Conservation (phyloP, 35 echinoderm and acorn worm genomes). For the Patiria miniata region DNA sequence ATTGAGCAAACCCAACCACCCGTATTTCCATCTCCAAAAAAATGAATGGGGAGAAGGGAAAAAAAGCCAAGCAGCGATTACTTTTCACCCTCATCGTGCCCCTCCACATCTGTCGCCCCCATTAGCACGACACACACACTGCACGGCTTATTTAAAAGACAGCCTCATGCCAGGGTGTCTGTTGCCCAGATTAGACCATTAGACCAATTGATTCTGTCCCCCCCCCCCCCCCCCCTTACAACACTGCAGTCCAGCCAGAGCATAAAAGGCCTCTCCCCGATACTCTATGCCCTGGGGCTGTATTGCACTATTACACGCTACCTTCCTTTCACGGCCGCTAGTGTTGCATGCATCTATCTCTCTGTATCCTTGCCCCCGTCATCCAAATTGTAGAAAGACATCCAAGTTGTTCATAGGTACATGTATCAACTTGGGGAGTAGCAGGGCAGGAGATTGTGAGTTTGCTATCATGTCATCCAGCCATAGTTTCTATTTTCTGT, state of each 20-base stretch:
- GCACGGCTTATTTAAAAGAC: slow-evolving; percentile 6
- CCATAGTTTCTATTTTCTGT: no score
- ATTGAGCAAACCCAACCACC: no score
- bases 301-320: slow-evolving; percentile 18
- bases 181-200: slow-evolving; percentile 1
- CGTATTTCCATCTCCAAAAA: neutral
- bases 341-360: neutral
- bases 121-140: slow-evolving; percentile 3
- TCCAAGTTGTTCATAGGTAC: no score
- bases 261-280: neutral
- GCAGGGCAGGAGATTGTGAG: no score
- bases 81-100: neutral
- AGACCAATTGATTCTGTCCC: slow-evolving; percentile 3
- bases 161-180: neutral
- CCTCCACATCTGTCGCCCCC: slow-evolving; percentile 21
- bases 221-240: neutral
- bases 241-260: neutral
- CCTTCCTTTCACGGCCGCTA: neutral
- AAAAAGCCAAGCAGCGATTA: neutral
- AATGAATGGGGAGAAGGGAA: neutral
- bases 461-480: no score
- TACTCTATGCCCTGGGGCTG: neutral
- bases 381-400: no score
- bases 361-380: no score
- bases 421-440: no score